Evolutionary conservation across 2,113 vertebrate genomes (phyloP).

Genomic region (Notarius lentiginosus): DNA sequence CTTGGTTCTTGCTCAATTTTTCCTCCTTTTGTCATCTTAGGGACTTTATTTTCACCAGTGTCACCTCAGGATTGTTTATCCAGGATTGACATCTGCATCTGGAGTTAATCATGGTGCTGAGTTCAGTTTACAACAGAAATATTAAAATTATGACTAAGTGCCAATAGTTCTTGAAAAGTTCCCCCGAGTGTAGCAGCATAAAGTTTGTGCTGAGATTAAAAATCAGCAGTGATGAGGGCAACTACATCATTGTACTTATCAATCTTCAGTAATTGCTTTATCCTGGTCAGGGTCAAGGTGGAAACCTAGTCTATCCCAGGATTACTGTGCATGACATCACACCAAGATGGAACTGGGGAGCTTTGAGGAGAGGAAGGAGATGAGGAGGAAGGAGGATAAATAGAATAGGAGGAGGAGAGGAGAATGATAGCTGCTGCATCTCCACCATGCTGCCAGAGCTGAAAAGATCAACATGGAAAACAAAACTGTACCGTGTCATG

Average conservation of each 20-base stretch:
- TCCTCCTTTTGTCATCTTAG: too few relatives aligned
- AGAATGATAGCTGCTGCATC: not conserved
- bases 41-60: too few relatives aligned
- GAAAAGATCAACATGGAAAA: not conserved
- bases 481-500: not conserved
- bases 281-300: too few relatives aligned
- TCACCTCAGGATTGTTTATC: too few relatives aligned
- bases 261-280: too few relatives aligned
- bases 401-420: not conserved
- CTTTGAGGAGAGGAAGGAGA: not conserved
- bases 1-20: too few relatives aligned
- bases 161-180: not conserved
- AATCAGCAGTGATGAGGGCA: too few relatives aligned
- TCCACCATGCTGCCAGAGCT: not conserved
- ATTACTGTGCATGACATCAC: too few relatives aligned
- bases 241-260: too few relatives aligned
- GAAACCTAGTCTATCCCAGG: too few relatives aligned
- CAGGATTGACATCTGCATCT: too few relatives aligned
- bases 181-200: not conserved
- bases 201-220: not conserved
- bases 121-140: not conserved
- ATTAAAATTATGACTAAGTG: not conserved
- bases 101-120: not conserved
- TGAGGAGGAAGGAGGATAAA: not conserved
- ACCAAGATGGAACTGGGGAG: too few relatives aligned